Percentiles rank a stretch among this genome's conserved stretches.
These are phyloP conservation scores for Dicrurus megarhynchus DNA, from an alignment of 2,113 vertebrate species.

Conservation along the genomic window DNA sequence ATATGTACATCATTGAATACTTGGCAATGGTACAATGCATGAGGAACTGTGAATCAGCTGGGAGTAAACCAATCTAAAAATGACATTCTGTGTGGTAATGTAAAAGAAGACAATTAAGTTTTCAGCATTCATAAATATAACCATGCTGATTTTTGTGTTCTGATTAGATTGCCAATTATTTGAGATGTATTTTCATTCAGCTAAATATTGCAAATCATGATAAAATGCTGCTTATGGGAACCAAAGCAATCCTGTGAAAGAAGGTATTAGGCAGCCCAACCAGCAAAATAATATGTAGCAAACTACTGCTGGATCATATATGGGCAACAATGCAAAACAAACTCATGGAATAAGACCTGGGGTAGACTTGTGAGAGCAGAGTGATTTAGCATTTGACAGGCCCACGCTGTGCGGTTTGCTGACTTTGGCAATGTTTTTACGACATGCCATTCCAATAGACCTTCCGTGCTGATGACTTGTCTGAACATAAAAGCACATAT, in stretches of 20 bases:
- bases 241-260: background rate
- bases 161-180: background rate
- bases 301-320: background rate
- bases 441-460: background rate
- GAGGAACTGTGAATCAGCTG: background rate
- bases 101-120: background rate
- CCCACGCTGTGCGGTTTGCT: fast-evolving
- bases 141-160: background rate
- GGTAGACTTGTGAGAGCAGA: background rate
- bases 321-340: background rate
- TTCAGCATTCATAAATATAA: background rate
- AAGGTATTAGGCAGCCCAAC: background rate
- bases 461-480: background rate
- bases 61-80: background rate
- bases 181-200: background rate
- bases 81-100: background rate
- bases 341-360: background rate
- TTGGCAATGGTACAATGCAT: background rate
- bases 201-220: background rate
- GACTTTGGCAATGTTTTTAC: background rate
- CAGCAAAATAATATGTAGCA: background rate
- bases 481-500: background rate
- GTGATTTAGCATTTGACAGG: background rate
- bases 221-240: background rate
- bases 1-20: background rate